Evolutionary conservation across 1,140 invertebrate genomes (phyloP).

Genomic region (Agraylea sexmaculata): DNA sequence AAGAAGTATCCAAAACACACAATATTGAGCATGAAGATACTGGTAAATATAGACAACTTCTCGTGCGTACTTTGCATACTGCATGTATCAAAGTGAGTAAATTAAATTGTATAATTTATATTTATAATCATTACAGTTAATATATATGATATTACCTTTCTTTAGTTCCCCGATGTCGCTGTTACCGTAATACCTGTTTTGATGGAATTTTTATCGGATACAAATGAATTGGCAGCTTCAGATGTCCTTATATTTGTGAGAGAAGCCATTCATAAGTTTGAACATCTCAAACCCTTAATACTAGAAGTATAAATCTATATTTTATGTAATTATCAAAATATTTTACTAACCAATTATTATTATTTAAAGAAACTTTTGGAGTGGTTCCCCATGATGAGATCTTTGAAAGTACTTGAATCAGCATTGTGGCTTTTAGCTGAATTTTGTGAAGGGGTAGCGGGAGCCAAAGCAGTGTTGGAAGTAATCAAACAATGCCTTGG

Average conservation of each 20-base stretch:
- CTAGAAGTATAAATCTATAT: slow-evolving; percentile 46
- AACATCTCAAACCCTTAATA: slow-evolving; percentile 65
- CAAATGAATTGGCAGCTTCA: slow-evolving; percentile 82
- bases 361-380: slow-evolving; percentile 59
- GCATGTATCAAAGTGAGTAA: slow-evolving; percentile 73
- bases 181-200: slow-evolving; percentile 86
- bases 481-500: slow-evolving; percentile 67
- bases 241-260: slow-evolving; percentile 93
- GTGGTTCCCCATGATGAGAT: slow-evolving; percentile 70
- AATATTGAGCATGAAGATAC: slow-evolving; percentile 91
- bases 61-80: slow-evolving; percentile 89
- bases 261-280: slow-evolving; percentile 89
- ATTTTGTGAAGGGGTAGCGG: slow-evolving; percentile 68
- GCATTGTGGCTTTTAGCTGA: slow-evolving; percentile 98
- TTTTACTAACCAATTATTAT: slow-evolving; percentile 12
- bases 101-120: slow-evolving; percentile 5
- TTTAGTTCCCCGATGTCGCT: slow-evolving; percentile 90
- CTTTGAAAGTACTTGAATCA: slow-evolving; percentile 78
- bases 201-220: slow-evolving; percentile 92
- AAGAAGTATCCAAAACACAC: slow-evolving; percentile 87
- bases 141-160: slow-evolving; percentile 15
- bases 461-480: slow-evolving; percentile 70
- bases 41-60: slow-evolving; percentile 88
- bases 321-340: slow-evolving; percentile 1
- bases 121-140: slow-evolving; percentile 3